Percentiles rank a stretch among this genome's conserved stretches.
Conservation (phyloP, 1,140 invertebrate genomes). For the Drosophila funebris region DNA sequence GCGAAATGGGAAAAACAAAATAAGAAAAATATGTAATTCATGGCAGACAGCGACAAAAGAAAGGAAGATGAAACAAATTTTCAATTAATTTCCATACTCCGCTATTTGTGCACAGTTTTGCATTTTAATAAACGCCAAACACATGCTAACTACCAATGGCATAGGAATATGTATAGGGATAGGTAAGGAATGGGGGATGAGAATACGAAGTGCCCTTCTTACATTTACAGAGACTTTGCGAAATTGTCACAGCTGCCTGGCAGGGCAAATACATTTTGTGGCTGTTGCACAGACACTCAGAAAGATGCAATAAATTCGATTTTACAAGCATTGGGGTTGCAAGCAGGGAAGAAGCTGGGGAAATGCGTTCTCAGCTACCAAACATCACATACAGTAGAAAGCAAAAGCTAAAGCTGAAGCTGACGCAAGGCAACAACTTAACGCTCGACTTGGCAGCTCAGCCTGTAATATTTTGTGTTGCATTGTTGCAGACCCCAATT, state of each 20-base stretch:
- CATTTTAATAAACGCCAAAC: constrained; percentile 70
- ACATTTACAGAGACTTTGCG: constrained; percentile 27
- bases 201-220: too few relatives aligned
- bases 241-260: constrained; percentile 67
- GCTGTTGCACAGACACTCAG: constrained; percentile 60
- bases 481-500: constrained; percentile 47
- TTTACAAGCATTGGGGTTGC: constrained; percentile 21
- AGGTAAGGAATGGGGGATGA: not conserved
- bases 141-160: constrained; percentile 56
- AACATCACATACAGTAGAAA: constrained; percentile 57
- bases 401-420: constrained; percentile 18
- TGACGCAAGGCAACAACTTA: constrained; percentile 48
- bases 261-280: constrained; percentile 73
- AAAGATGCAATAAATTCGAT: constrained; percentile 79
- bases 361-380: constrained; percentile 14
- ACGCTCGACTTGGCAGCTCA: constrained; percentile 54
- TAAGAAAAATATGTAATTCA: not conserved
- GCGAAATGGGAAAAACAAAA: constrained; percentile 17
- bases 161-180: not conserved
- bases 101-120: constrained; percentile 35
- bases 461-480: constrained; percentile 66
- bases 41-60: not conserved
- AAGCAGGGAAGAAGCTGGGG: not conserved
- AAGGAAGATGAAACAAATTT: constrained; percentile 51
- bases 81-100: constrained; percentile 72